These are phyloP conservation scores for Equus przewalskii DNA, from an alignment of 2,113 vertebrate species.

Conservation along the genomic window DNA sequence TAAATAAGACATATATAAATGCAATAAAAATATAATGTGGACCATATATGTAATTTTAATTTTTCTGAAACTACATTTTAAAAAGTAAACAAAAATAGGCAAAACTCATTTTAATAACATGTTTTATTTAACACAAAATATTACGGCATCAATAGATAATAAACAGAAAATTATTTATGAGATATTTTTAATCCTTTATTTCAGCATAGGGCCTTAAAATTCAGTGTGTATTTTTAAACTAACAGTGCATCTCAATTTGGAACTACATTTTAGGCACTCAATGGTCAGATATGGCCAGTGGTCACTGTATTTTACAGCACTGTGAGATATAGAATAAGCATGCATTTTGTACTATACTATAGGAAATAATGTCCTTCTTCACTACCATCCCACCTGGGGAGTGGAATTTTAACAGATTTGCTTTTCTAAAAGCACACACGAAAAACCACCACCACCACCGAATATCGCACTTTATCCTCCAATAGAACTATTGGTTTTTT, in stretches of 20 bases:
- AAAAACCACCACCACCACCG: not conserved
- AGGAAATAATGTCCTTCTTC: not conserved
- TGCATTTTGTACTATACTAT: not conserved
- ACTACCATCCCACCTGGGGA: not conserved
- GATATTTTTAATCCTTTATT: not conserved
- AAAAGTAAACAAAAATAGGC: not conserved
- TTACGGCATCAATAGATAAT: not conserved
- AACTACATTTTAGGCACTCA: not conserved
- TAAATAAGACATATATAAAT: not conserved
- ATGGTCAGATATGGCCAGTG: not conserved
- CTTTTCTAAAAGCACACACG: no score
- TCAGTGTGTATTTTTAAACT: not conserved
- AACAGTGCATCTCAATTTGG: not conserved
- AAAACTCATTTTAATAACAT: not conserved
- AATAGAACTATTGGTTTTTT: not conserved
- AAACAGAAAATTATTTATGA: constrained; percentile 18
- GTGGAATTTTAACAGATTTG: not conserved
- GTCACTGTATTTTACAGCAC: not conserved
- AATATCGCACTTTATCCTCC: not conserved
- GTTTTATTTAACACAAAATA: not conserved
- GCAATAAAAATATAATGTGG: not conserved
- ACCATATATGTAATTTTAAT: not conserved
- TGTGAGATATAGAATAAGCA: not conserved
- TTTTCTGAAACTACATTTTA: not conserved
- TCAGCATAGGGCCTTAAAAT: not conserved